Conservation (phyloP, 2,797 vertebrate species). For the Intellagama lesueurii region DNA sequence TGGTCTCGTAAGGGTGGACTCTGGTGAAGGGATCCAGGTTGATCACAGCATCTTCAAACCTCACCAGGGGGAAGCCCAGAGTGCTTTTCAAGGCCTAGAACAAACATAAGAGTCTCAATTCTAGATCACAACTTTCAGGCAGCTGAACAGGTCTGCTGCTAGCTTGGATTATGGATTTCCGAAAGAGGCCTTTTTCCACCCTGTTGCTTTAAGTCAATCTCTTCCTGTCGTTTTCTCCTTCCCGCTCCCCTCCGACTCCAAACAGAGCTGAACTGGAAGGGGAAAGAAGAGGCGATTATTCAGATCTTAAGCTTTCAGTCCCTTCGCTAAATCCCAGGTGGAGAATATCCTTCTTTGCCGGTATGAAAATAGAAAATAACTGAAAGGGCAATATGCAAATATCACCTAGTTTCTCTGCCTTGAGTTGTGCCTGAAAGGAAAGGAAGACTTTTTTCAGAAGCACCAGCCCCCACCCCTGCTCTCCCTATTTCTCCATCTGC, state of each 20-base stretch:
- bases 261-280: not conserved
- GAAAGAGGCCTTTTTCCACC: not conserved
- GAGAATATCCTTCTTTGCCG: not conserved
- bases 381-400: not conserved
- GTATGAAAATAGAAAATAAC: not conserved
- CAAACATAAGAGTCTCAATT: not conserved
- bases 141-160: no score
- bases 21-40: conserved; percentile 96
- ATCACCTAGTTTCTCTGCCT: not conserved
- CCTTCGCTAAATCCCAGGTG: not conserved
- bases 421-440: not conserved
- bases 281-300: not conserved
- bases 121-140: no score
- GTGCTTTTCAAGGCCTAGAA: conserved; percentile 90
- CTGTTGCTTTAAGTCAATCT: not conserved
- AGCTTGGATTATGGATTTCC: not conserved
- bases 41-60: conserved; percentile 96
- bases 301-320: not conserved
- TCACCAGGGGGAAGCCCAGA: conserved; percentile 91
- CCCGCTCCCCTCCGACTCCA: no score
- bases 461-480: not conserved
- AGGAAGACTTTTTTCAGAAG: not conserved
- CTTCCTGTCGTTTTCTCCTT: not conserved
- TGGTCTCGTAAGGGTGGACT: conserved; percentile 96
- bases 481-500: not conserved